A percentile compares a stretch with the other conserved stretches of the same genome.
Conservation (phyloP, 2,888 invertebrate genomes). For the Ochropleura plecta region DNA sequence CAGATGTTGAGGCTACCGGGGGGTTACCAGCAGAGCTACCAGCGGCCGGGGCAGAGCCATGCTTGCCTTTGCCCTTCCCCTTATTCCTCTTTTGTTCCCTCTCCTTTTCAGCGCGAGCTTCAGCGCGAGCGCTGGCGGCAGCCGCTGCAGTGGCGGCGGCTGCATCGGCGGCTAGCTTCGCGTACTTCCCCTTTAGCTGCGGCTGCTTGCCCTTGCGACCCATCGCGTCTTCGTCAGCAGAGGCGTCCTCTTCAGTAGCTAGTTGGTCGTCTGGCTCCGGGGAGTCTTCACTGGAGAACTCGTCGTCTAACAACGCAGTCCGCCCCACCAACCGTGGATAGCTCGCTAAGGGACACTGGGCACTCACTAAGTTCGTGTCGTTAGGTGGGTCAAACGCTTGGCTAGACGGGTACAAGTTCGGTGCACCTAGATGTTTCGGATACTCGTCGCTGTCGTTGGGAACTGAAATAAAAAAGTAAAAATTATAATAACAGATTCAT, state of each 20-base stretch:
- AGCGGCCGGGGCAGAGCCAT: slow-evolving; percentile 16
- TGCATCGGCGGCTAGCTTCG: slow-evolving; percentile 44
- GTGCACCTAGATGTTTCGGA: slow-evolving; percentile 26
- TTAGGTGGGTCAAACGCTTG: slow-evolving; percentile 49
- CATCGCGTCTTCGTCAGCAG: slow-evolving; percentile 37
- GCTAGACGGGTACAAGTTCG: slow-evolving; percentile 16
- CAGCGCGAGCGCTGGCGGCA: slow-evolving; percentile 26
- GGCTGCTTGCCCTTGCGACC: slow-evolving; percentile 40
- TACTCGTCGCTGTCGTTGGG: slow-evolving; percentile 47
- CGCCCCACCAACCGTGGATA: not conserved
- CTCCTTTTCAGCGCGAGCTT: slow-evolving; percentile 23
- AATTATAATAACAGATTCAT: not conserved
- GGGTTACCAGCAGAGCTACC: not conserved
- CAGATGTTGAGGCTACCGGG: slow-evolving; percentile 31
- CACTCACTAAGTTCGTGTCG: slow-evolving; percentile 12
- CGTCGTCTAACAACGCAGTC: slow-evolving; percentile 28
- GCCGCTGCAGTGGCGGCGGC: slow-evolving; percentile 26
- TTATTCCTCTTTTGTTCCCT: slow-evolving; percentile 13
- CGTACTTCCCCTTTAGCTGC: slow-evolving; percentile 41
- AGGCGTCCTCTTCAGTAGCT: slow-evolving; percentile 39
- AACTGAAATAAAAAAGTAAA: slow-evolving; percentile 41
- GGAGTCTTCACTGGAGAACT: slow-evolving; percentile 40
- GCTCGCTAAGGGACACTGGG: slow-evolving; percentile 14
- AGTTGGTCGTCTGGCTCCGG: slow-evolving; percentile 43
- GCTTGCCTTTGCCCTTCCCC: slow-evolving; percentile 49